Evolutionary conservation across 2,113 vertebrate genomes (phyloP).

Genomic region (Zosterops hypoxanthus): DNA sequence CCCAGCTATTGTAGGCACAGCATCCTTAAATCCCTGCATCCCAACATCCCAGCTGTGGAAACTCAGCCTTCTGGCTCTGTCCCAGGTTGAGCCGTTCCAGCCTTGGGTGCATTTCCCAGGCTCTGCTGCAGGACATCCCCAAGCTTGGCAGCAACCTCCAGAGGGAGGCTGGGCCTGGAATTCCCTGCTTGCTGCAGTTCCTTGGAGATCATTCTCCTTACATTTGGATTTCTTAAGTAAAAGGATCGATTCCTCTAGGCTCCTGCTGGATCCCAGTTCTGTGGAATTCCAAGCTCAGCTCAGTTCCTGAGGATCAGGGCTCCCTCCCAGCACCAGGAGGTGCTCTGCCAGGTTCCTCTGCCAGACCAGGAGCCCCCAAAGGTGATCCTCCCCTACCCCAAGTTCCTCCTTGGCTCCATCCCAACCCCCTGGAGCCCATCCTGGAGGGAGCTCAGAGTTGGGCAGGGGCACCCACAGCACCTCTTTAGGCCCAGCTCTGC

Average conservation of each 20-base stretch:
- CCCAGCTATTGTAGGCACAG: too few species aligned
- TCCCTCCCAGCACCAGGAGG: background rate
- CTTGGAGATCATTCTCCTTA: background rate
- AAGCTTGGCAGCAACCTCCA: background rate
- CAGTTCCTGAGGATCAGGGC: background rate
- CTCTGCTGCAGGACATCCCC: background rate
- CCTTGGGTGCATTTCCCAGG: background rate
- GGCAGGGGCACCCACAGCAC: background rate
- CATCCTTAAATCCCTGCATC: too few species aligned
- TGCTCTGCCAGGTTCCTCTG: background rate
- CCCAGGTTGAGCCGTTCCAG: background rate
- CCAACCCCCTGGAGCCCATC: background rate
- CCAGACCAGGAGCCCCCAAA: background rate
- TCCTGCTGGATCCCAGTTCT: background rate
- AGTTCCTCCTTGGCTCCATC: background rate
- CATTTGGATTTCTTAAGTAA: accelerated
- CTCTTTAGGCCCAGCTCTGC: accelerated
- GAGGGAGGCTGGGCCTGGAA: accelerated
- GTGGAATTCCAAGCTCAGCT: background rate
- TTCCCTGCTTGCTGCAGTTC: background rate
- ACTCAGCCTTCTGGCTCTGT: too few species aligned
- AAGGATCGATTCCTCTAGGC: background rate
- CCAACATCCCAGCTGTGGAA: too few species aligned
- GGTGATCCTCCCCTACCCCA: background rate
- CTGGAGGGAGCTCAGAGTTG: background rate